A percentile compares a stretch with the other conserved stretches of the same genome.
phyloP scores from a whole-genome alignment of 1,140 invertebrate genomes.

The Patella vulgata region DNA sequence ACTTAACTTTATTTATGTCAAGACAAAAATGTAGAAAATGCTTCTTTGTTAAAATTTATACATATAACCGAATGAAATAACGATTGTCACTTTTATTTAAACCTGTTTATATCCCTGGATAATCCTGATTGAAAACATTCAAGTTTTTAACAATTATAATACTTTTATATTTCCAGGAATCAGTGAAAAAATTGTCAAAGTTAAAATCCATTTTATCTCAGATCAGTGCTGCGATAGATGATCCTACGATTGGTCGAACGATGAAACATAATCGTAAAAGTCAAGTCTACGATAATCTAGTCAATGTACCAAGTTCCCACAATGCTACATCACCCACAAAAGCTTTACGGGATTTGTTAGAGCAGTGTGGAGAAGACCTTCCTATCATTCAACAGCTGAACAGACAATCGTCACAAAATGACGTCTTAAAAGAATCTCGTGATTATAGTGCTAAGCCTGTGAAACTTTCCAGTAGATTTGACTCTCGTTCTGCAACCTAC shows the following conservation, averaged over 20 bases:
- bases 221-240: slow-evolving; percentile 70
- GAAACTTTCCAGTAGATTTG: slow-evolving; percentile 13
- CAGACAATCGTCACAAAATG: slow-evolving; percentile 14
- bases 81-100: too few species aligned
- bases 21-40: too few species aligned
- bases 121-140: too few species aligned
- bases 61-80: too few species aligned
- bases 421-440: slow-evolving; percentile 9
- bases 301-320: slow-evolving; percentile 22
- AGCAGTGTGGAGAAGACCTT: slow-evolving; percentile 46
- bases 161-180: slow-evolving; percentile 45
- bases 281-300: slow-evolving; percentile 57
- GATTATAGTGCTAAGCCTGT: slow-evolving; percentile 8
- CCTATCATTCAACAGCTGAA: slow-evolving; percentile 32
- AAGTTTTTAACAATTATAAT: too few species aligned
- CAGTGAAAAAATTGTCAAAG: slow-evolving; percentile 59
- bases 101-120: too few species aligned
- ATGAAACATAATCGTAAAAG: slow-evolving; percentile 45
- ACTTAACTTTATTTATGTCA: too few species aligned
- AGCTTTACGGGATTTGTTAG: slow-evolving; percentile 46
- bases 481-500: slow-evolving; percentile 5
- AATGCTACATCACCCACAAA: slow-evolving; percentile 42
- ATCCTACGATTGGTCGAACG: slow-evolving; percentile 40
- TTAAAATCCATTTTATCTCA: slow-evolving; percentile 70
- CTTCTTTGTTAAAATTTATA: too few species aligned